A percentile compares a stretch with the other conserved stretches of the same genome.
Evolutionary conservation across 2,113 vertebrate species (phyloP).

Genomic region (Nothocercus nigrocapillus): DNA sequence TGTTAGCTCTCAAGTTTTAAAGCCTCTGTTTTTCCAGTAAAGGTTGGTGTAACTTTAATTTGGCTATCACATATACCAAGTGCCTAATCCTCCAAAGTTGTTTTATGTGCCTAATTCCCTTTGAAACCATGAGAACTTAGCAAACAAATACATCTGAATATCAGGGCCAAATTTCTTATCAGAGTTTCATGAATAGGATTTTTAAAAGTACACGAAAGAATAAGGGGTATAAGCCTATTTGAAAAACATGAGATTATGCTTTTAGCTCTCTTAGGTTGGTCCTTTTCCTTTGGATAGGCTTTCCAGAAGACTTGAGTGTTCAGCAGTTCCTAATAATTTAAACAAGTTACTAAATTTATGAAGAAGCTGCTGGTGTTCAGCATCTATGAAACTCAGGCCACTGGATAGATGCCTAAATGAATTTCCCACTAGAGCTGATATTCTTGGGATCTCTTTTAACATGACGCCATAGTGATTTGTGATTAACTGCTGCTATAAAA

Average conservation of each 20-base stretch:
- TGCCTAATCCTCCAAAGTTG: conserved; percentile 15
- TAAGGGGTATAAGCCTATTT: background rate
- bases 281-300: background rate
- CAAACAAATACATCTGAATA: conserved; percentile 2
- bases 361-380: background rate
- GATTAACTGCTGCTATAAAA: background rate
- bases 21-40: conserved; percentile 47
- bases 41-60: conserved; percentile 27
- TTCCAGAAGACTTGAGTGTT: background rate
- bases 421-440: background rate
- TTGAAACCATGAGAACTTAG: conserved; percentile 50
- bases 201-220: conserved; percentile 10
- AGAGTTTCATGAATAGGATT: background rate
- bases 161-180: background rate
- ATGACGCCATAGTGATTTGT: background rate
- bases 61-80: background rate
- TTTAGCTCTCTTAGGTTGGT: background rate
- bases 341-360: background rate
- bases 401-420: background rate
- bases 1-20: conserved; percentile 52
- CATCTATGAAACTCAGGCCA: background rate
- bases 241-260: background rate
- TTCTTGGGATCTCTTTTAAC: background rate
- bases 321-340: background rate
- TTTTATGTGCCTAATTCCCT: conserved; percentile 14